Conservation (phyloP, 1,140 invertebrate genomes). For the Nasonia giraulti region DNA sequence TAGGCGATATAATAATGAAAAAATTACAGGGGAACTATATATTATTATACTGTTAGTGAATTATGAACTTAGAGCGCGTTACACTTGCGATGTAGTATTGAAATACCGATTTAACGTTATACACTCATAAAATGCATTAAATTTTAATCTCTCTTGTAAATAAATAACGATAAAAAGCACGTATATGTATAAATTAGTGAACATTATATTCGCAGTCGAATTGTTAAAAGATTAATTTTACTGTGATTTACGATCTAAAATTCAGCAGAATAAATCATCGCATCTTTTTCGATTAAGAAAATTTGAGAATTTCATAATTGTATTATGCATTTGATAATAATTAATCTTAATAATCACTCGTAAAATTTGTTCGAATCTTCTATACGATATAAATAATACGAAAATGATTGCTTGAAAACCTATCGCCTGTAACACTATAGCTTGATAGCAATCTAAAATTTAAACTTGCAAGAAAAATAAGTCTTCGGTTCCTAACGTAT, state of each 20-base stretch:
- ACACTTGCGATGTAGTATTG: neutral
- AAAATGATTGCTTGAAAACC: neutral
- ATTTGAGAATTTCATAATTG: no score
- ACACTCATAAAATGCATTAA: neutral
- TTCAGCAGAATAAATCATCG: neutral
- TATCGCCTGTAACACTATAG: no score
- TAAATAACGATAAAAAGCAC: neutral
- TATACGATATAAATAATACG: neutral
- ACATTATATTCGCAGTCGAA: neutral
- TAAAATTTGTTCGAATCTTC: neutral
- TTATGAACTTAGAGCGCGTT: conserved; percentile 35
- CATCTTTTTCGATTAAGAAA: no score
- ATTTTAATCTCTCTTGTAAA: conserved; percentile 34
- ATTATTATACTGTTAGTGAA: conserved; percentile 6
- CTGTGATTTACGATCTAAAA: conserved; percentile 24
- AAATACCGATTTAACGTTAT: neutral
- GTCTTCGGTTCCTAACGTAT: neutral
- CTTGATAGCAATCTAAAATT: no score
- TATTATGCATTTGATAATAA: neutral
- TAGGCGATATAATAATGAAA: neutral
- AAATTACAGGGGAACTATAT: conserved; percentile 28
- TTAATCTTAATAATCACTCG: neutral
- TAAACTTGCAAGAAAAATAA: neutral
- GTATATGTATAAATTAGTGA: neutral
- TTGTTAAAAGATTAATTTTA: conserved; percentile 16